Evolutionary conservation across 2,888 invertebrate species (phyloP).

Genomic region (Pandemis cinnamomeana): DNA sequence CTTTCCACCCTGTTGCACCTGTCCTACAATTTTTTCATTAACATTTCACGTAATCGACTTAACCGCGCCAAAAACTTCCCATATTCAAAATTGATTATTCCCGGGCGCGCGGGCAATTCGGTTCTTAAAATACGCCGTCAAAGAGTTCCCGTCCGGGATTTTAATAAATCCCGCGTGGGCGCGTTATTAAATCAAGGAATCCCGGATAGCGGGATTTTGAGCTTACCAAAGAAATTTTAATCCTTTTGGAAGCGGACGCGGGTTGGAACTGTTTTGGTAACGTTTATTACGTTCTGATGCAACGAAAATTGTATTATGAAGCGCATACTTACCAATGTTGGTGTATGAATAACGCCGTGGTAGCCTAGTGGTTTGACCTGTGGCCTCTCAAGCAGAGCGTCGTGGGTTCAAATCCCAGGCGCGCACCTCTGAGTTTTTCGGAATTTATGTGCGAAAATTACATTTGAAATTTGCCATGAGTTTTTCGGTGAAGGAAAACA

Average conservation of each 20-base stretch:
- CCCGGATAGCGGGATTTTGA: slow-evolving; percentile 15
- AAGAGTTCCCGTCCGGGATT: slow-evolving; percentile 33
- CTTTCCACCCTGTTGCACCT: too few species aligned
- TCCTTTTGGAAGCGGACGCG: slow-evolving; percentile 10
- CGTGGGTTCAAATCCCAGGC: too few species aligned
- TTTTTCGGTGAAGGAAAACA: too few species aligned
- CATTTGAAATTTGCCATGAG: too few species aligned
- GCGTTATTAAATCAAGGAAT: slow-evolving; percentile 38
- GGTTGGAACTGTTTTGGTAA: neutral
- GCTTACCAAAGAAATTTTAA: slow-evolving; percentile 32
- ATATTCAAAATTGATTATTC: slow-evolving; percentile 18
- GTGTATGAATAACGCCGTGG: too few species aligned
- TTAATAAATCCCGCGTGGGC: slow-evolving; percentile 36
- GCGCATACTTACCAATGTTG: too few species aligned
- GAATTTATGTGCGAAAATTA: too few species aligned
- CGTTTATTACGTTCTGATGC: neutral
- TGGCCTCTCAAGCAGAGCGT: too few species aligned
- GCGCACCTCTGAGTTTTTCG: too few species aligned
- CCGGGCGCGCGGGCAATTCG: neutral
- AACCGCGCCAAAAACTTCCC: neutral
- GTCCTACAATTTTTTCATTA: too few species aligned
- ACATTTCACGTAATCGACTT: neutral
- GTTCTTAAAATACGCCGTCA: slow-evolving; percentile 33
- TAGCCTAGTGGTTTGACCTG: too few species aligned
- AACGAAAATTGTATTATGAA: too few species aligned